Percentiles rank a stretch among this genome's conserved stretches.
Conservation (phyloP, 2,113 vertebrate species). For the Gallinago paraguaiae region DNA sequence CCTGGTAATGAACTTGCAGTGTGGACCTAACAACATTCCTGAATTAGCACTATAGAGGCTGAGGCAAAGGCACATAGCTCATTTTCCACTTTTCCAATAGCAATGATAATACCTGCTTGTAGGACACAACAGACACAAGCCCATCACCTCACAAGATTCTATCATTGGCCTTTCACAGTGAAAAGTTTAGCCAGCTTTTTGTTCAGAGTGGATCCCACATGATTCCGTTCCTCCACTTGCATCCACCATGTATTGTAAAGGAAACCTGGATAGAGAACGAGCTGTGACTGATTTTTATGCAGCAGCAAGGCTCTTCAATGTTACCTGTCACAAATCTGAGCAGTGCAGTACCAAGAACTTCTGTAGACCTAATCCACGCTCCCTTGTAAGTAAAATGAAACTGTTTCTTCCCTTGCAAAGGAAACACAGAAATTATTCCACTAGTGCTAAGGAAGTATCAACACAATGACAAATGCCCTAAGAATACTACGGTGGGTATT, state of each 20-base stretch:
- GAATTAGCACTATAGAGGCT: not conserved
- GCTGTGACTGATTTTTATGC: not conserved
- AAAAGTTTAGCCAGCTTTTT: not conserved
- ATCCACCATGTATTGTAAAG: fast-evolving
- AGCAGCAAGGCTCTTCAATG: not conserved
- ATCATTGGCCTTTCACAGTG: not conserved
- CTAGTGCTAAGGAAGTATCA: not conserved
- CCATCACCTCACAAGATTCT: not conserved
- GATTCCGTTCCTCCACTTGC: not conserved
- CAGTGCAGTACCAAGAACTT: not conserved
- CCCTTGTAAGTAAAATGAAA: not conserved
- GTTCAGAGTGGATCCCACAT: not conserved
- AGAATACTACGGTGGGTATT: not conserved
- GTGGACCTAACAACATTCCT: not conserved
- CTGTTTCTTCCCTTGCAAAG: not conserved
- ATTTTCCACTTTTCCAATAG: not conserved
- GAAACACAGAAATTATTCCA: not conserved
- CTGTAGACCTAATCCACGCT: not conserved
- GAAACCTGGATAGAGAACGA: not conserved
- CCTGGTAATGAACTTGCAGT: not conserved
- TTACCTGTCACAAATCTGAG: not conserved
- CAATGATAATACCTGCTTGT: not conserved
- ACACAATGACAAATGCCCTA: not conserved
- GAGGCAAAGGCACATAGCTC: not conserved
- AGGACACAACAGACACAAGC: not conserved